Evolutionary conservation across 35 echinoderm and acorn worm species (phyloP), one percentile per base, ranked within the genome.

Genomic region (Acanthaster planci): DNA sequence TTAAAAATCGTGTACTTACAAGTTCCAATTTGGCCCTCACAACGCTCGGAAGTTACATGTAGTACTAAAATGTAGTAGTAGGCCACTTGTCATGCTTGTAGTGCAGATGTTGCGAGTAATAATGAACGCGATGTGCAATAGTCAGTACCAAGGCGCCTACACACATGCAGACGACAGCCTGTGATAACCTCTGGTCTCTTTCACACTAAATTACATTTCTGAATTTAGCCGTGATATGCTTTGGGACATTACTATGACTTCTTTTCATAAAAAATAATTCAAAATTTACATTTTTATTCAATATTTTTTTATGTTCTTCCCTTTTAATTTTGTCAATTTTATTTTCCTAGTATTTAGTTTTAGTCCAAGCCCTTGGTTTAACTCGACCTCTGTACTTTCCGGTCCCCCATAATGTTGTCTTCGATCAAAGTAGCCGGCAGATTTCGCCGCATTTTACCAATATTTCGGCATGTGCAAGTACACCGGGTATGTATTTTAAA

Each of bases 341-440:
- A n/a, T n/a, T n/a, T n/a, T n/a, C n/a, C n/a, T n/a, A n/a, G n/a
- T n/a, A n/a, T n/a, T n/a, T n/a, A n/a, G n/a, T n/a, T n/a, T 47
- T 47, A 6, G 4, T 47, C 4, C 4, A 47, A 47, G 4, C 4
- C 42, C 42, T 47, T 6, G 12, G 12, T 47, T 4, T 47, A 47
- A 12, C 21, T 14, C 30, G 64, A 72, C 64, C 60, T 34, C 64
- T 26, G 64, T 16, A 23, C 26, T 26, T 72, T 72, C 64, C 64
- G 64, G 14, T 26, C 26, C 26, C 64, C 14, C 64, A 72, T 19
- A 72, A 72, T 72, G 64, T 72, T 72, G 64, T 26, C 64, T 29
- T 72, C 64, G 30, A 72, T 72, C 64, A 72, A 72, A 72, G 34
- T 34, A 27, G 23, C 34, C 34, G 64, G 64, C 64, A 72, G 64